Evolutionary conservation across 2,113 vertebrate genomes (phyloP).

Genomic region (Nothobranchius kuhntae): DNA sequence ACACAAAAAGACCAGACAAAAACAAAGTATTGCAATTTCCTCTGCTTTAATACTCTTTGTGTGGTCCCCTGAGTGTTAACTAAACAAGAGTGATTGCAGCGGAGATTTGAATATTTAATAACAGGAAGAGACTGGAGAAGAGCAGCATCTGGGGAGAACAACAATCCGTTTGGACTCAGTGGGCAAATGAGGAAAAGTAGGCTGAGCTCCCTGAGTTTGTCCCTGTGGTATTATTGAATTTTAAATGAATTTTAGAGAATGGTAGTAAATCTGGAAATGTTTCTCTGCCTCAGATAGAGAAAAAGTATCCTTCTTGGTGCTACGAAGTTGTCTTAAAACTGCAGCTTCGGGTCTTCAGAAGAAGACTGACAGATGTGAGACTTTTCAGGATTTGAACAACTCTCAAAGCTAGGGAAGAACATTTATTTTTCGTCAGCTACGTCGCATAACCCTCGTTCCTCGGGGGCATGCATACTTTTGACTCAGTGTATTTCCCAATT

Average conservation of each 20-base stretch:
- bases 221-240: conserved; percentile 72
- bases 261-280: conserved; percentile 48
- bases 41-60: conserved; percentile 64
- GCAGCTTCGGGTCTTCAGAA: conserved; percentile 14
- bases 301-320: conserved; percentile 23
- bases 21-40: conserved; percentile 71
- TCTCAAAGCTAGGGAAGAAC: conserved; percentile 51
- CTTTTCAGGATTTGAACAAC: conserved; percentile 45
- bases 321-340: conserved; percentile 33
- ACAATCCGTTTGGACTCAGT: conserved; percentile 73
- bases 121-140: conserved; percentile 71
- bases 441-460: conserved; percentile 35
- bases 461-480: conserved; percentile 40
- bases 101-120: conserved; percentile 81
- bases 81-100: conserved; percentile 74
- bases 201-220: conserved; percentile 66
- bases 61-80: conserved; percentile 70
- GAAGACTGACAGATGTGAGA: conserved; percentile 46
- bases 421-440: conserved; percentile 51
- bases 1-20: conserved; percentile 57
- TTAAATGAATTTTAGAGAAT: conserved; percentile 69
- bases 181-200: conserved; percentile 72
- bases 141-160: conserved; percentile 66
- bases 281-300: conserved; percentile 20
- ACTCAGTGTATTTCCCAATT: conserved; percentile 51